phyloP scores from a whole-genome alignment of 2,888 invertebrate species.

The Drosophila hamatofila region DNA sequence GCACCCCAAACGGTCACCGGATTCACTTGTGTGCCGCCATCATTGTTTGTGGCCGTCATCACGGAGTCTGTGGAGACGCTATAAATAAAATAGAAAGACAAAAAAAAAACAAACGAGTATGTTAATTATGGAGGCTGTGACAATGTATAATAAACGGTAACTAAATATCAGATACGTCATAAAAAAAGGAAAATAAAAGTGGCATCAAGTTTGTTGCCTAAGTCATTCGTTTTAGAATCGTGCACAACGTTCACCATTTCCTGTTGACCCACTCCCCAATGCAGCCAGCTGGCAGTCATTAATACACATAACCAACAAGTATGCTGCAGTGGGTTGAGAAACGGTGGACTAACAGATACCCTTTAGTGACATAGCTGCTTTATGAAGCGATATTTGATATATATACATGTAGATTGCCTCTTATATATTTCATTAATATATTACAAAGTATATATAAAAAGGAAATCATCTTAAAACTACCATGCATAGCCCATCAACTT shows the following conservation, averaged over 20 bases:
- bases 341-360: neutral
- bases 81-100: constrained; percentile 46
- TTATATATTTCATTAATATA: neutral
- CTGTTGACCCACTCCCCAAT: constrained; percentile 31
- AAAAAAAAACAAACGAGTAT: constrained; percentile 11
- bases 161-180: constrained; percentile 6
- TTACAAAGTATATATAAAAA: neutral
- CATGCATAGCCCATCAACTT: neutral
- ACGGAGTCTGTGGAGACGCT: constrained; percentile 84
- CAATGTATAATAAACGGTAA: constrained; percentile 2
- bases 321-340: neutral
- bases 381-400: neutral
- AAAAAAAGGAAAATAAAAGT: constrained; percentile 3
- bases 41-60: constrained; percentile 83
- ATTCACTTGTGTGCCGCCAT: constrained; percentile 82
- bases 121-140: constrained; percentile 3
- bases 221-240: constrained; percentile 59
- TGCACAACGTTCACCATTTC: constrained; percentile 25
- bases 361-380: neutral
- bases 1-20: constrained; percentile 85
- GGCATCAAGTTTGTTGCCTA: constrained; percentile 56
- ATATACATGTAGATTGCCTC: too few relatives aligned
- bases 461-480: too few relatives aligned
- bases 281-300: constrained; percentile 13
- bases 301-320: constrained; percentile 12